Evolutionary conservation across 2,797 vertebrate species (phyloP).

Genomic region (Sebastes matsubarae): DNA sequence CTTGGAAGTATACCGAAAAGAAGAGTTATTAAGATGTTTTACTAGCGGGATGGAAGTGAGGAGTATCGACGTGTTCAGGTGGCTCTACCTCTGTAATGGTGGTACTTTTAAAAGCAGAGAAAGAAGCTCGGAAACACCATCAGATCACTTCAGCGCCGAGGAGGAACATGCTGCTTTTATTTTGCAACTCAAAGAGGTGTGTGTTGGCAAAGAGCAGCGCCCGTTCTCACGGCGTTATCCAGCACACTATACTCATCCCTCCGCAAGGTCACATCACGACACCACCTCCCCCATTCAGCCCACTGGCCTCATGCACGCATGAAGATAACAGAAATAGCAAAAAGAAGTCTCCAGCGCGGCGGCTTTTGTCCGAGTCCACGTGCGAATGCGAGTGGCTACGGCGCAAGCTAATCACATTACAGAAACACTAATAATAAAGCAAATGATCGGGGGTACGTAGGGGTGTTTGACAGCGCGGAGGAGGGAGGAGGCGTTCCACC

Average conservation of each 20-base stretch:
- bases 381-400: slow-evolving; percentile 4
- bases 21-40: slow-evolving; percentile 27
- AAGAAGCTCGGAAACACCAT: slow-evolving; percentile 3
- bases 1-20: not conserved
- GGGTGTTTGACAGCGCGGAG: slow-evolving; percentile 54
- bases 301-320: slow-evolving; percentile 19
- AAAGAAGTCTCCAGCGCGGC: not conserved
- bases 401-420: slow-evolving; percentile 64
- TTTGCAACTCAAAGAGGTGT: slow-evolving; percentile 13
- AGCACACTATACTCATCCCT: not conserved
- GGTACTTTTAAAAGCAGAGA: slow-evolving; percentile 19
- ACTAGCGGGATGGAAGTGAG: not conserved
- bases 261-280: slow-evolving; percentile 45
- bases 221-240: slow-evolving; percentile 29
- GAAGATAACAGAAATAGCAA: slow-evolving; percentile 19
- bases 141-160: slow-evolving; percentile 9
- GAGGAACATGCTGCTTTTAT: slow-evolving; percentile 23
- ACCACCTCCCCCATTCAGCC: not conserved
- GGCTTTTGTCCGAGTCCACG: not conserved
- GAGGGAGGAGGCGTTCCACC: slow-evolving; percentile 50
- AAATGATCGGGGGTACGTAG: slow-evolving; percentile 22
- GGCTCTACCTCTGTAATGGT: not conserved
- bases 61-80: not conserved
- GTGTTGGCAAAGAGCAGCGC: not conserved
- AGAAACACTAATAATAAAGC: slow-evolving; percentile 58